phyloP scores from a whole-genome alignment of 2,797 vertebrate genomes.

The Siniperca undulata region DNA sequence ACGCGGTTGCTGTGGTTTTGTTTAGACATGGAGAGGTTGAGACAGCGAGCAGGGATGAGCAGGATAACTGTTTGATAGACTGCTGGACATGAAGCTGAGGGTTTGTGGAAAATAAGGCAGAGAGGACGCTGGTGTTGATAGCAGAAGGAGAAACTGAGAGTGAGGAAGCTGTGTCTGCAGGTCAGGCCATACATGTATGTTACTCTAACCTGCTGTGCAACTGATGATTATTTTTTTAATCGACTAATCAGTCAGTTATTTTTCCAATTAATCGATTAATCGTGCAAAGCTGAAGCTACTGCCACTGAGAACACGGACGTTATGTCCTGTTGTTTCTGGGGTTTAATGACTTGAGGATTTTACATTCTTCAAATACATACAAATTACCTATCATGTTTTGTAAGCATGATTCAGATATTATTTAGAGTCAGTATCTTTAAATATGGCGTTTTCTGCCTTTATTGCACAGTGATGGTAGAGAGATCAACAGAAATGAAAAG shows the following conservation, averaged over 20 bases:
- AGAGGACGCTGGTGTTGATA: conserved; percentile 8
- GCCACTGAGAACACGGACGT: neutral
- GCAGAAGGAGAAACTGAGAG: neutral
- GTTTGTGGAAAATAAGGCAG: neutral
- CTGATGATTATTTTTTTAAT: neutral
- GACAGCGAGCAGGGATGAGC: conserved; percentile 14
- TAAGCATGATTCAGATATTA: neutral
- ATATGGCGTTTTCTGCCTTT: neutral
- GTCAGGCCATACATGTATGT: neutral
- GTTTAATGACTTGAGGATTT: neutral
- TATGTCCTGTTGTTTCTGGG: neutral
- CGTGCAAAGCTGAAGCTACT: neutral
- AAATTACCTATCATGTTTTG: neutral
- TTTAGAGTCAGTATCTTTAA: neutral
- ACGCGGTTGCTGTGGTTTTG: conserved; percentile 29
- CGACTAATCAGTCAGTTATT: neutral
- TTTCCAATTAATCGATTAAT: neutral
- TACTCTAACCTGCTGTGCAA: neutral
- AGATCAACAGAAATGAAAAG: neutral
- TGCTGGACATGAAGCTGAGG: conserved; percentile 8
- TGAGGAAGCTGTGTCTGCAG: neutral
- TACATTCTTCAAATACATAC: no score
- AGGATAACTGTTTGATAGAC: conserved; percentile 26
- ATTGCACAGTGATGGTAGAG: neutral
- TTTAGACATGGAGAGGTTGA: conserved; percentile 32